phyloP scores from a whole-genome alignment of 1,140 invertebrate genomes.

The Trinorchestia longiramus region DNA sequence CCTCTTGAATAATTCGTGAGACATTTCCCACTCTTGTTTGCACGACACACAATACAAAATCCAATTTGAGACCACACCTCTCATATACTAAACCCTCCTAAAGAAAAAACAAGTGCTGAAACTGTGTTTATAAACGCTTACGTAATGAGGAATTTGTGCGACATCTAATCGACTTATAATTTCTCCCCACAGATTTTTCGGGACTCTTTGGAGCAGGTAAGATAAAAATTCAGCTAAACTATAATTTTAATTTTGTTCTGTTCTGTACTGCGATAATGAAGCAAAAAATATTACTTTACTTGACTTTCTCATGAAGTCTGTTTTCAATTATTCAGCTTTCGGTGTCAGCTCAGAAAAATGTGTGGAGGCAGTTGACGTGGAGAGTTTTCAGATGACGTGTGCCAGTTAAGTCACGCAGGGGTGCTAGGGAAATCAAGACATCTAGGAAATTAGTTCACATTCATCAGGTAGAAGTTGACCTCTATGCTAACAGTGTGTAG shows the following conservation, averaged over 20 bases:
- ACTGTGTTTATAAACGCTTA: not conserved
- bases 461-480: too few relatives aligned
- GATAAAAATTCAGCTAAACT: not conserved
- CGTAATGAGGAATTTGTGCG: not conserved
- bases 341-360: not conserved
- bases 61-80: not conserved
- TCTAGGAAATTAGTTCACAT: too few relatives aligned
- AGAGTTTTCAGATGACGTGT: not conserved
- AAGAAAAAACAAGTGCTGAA: not conserved
- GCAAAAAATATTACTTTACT: not conserved
- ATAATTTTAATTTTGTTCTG: not conserved
- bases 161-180: not conserved
- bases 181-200: conserved; percentile 18
- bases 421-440: not conserved
- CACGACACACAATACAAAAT: not conserved
- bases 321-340: not conserved
- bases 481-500: too few relatives aligned
- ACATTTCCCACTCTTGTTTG: too few relatives aligned
- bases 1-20: too few relatives aligned
- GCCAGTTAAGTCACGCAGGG: not conserved
- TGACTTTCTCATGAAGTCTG: not conserved
- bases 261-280: not conserved
- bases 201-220: conserved; percentile 38
- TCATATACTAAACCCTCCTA: not conserved
- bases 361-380: not conserved